phyloP scores from a whole-genome alignment of 2,888 invertebrate species.

The Exocentrus adspersus region DNA sequence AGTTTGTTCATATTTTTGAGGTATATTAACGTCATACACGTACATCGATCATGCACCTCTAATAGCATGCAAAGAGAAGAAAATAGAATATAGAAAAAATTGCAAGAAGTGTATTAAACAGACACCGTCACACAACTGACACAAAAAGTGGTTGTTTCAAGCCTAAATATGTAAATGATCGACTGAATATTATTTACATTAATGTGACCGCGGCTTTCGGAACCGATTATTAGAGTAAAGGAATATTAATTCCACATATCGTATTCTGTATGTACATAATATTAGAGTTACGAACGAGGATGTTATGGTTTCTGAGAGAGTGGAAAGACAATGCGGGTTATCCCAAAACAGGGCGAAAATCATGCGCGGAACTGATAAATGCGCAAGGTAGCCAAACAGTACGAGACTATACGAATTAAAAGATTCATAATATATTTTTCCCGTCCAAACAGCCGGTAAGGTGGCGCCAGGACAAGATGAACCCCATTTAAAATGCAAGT shows the following conservation, averaged over 20 bases:
- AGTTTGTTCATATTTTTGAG: constrained; percentile 42
- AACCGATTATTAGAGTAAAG: constrained; percentile 10
- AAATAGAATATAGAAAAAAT: constrained; percentile 55
- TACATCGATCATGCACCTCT: constrained; percentile 50
- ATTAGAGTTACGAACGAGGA: constrained; percentile 7
- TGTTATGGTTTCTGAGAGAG: not conserved
- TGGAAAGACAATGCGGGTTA: not conserved
- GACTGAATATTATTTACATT: constrained; percentile 23
- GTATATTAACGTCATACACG: constrained; percentile 39
- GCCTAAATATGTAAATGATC: constrained; percentile 29
- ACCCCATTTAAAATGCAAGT: no score
- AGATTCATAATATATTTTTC: no score
- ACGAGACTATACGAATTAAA: no score
- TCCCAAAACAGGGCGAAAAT: not conserved
- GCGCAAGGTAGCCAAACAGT: not conserved
- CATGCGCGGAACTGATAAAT: constrained; percentile 5
- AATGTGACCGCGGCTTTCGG: not conserved
- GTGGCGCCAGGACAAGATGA: no score
- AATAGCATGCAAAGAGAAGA: constrained; percentile 57
- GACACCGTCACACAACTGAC: constrained; percentile 55
- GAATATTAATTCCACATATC: constrained; percentile 40
- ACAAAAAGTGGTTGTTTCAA: constrained; percentile 51
- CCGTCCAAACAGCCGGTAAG: no score
- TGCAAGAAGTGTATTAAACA: constrained; percentile 56
- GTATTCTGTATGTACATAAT: constrained; percentile 18